Conservation (phyloP, 2,888 invertebrate genomes). For the Argynnis bischoffii region DNA sequence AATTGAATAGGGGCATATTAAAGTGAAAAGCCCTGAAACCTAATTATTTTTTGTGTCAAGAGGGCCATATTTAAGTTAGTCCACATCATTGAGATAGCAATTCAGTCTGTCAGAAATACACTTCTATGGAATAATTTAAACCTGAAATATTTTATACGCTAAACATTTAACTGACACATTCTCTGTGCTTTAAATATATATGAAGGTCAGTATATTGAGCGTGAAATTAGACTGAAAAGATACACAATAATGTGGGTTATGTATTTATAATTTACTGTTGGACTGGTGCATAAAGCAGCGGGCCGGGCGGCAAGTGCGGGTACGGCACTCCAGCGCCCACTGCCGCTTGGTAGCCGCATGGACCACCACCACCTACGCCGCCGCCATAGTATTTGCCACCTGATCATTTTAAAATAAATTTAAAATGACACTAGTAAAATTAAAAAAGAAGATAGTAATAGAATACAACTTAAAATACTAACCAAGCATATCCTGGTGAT, state of each 20-base stretch:
- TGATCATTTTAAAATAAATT: conserved; percentile 55
- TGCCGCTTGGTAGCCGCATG: conserved; percentile 86
- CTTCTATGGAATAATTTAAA: conserved; percentile 3
- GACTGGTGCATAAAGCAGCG: conserved; percentile 84
- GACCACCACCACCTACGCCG: conserved; percentile 81
- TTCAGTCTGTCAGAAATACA: conserved; percentile 9
- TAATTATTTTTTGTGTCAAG: not conserved
- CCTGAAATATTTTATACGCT: conserved; percentile 5
- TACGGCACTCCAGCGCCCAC: conserved; percentile 83
- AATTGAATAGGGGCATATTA: conserved; percentile 16
- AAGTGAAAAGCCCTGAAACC: conserved; percentile 9
- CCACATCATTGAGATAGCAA: conserved; percentile 11
- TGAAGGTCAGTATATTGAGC: conserved; percentile 12
- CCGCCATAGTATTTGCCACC: conserved; percentile 90
- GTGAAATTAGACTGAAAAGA: conserved; percentile 9
- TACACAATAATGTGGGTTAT: conserved; percentile 4
- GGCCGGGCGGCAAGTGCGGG: conserved; percentile 83
- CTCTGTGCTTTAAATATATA: conserved; percentile 13
- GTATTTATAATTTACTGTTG: conserved; percentile 83
- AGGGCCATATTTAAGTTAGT: not conserved
- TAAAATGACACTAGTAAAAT: not conserved
- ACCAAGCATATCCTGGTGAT: conserved; percentile 79
- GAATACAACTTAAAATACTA: conserved; percentile 38
- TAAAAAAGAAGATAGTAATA: not conserved
- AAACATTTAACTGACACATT: conserved; percentile 11